Evolutionary conservation across 2,113 vertebrate genomes (phyloP).

Genomic region (Origma solitaria): DNA sequence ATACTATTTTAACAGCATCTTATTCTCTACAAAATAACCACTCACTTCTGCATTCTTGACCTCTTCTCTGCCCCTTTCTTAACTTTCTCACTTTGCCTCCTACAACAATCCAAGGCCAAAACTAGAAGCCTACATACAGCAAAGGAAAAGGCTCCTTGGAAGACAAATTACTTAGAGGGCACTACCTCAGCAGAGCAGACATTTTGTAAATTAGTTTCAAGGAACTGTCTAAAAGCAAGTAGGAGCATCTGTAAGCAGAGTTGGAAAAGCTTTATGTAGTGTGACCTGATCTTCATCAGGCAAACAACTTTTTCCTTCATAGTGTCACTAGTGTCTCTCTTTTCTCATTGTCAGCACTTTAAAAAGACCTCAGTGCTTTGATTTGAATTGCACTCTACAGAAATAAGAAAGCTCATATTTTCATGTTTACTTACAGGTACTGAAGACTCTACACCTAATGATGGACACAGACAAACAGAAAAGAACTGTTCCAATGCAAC

Average conservation of each 20-base stretch:
- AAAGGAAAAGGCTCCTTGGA: not conserved
- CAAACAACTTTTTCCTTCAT: not conserved
- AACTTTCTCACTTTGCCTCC: not conserved
- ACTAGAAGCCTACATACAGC: not conserved
- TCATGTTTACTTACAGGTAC: not conserved
- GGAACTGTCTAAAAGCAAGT: not conserved
- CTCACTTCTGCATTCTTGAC: not conserved
- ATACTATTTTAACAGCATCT: not conserved
- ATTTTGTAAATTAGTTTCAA: not conserved
- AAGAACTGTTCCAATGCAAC: not conserved
- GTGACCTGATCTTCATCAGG: not conserved
- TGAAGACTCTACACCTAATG: not conserved
- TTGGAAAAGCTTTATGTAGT: not conserved
- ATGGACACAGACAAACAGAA: fast-evolving
- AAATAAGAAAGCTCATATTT: not conserved
- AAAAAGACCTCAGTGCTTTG: not conserved
- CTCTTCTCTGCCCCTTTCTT: not conserved
- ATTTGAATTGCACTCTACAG: not conserved
- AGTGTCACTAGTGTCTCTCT: not conserved
- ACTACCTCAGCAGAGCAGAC: not conserved
- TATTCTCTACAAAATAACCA: not conserved
- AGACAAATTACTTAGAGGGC: not conserved
- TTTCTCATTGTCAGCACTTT: not conserved
- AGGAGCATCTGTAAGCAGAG: not conserved
- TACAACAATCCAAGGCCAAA: not conserved